Conservation (phyloP, 2,113 vertebrate species). For the Leptobrachium ailaonicum region DNA sequence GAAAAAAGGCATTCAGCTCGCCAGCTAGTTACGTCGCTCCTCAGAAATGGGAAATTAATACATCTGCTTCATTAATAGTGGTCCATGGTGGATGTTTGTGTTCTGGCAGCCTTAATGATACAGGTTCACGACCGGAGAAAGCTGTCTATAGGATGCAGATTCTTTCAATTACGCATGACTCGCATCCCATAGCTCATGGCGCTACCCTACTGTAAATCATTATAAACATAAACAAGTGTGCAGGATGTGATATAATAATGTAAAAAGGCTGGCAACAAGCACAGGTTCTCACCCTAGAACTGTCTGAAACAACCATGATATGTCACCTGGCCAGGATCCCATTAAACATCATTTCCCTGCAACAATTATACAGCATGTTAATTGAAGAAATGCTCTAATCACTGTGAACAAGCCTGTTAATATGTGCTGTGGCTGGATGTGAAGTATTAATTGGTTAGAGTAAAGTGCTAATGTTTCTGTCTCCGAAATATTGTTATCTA, state of each 20-base stretch:
- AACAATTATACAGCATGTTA: conserved; percentile 72
- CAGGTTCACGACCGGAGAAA: conserved; percentile 75
- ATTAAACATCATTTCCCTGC: conserved; percentile 67
- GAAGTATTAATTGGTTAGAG: conserved; percentile 76
- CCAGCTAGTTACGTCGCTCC: conserved; percentile 80
- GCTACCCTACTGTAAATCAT: conserved; percentile 66
- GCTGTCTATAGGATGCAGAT: conserved; percentile 81
- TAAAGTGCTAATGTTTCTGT: conserved; percentile 67
- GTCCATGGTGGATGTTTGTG: conserved; percentile 86
- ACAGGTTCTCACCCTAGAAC: conserved; percentile 49
- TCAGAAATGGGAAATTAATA: conserved; percentile 94
- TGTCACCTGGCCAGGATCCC: conserved; percentile 64
- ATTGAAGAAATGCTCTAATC: conserved; percentile 85
- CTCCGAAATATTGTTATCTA: conserved; percentile 49
- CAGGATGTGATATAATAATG: conserved; percentile 76
- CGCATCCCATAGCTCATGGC: conserved; percentile 54
- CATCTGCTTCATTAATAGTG: conserved; percentile 91
- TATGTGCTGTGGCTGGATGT: conserved; percentile 70
- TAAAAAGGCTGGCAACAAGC: conserved; percentile 59
- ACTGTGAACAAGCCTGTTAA: conserved; percentile 74
- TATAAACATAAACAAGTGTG: conserved; percentile 57
- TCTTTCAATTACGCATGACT: conserved; percentile 78
- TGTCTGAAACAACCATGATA: conserved; percentile 59
- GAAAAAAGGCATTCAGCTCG: conserved; percentile 56
- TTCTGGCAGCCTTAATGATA: conserved; percentile 89